Percentiles rank a stretch among this genome's conserved stretches.
phyloP scores from a whole-genome alignment of 2,888 invertebrate species.

The Pyrrhia umbra region DNA sequence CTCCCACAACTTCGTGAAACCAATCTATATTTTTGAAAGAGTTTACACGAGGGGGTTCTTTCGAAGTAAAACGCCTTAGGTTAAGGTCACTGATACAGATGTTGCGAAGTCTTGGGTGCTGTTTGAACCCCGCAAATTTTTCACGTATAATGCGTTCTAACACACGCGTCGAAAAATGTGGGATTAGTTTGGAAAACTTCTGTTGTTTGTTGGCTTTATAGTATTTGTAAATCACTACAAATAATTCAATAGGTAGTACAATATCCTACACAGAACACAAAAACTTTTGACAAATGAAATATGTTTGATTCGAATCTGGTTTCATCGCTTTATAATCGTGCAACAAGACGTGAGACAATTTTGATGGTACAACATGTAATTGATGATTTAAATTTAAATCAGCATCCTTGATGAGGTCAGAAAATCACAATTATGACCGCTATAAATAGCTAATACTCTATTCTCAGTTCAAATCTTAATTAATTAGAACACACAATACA shows the following conservation, averaged over 20 bases:
- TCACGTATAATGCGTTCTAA: slow-evolving; percentile 3
- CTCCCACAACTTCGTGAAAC: slow-evolving; percentile 14
- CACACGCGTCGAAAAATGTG: not conserved
- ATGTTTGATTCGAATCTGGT: no score
- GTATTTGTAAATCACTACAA: no score
- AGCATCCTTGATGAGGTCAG: no score
- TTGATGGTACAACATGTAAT: no score
- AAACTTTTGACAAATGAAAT: no score
- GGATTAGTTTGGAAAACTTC: slow-evolving; percentile 12
- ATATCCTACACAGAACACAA: no score
- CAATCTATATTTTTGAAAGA: not conserved
- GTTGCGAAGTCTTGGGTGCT: slow-evolving; percentile 15
- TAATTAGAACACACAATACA: slow-evolving; percentile 6
- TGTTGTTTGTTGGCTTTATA: no score
- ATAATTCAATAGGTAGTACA: no score
- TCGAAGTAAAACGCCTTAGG: slow-evolving; percentile 11
- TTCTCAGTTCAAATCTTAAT: not conserved
- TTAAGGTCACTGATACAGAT: slow-evolving; percentile 16
- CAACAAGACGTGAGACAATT: no score
- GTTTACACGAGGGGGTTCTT: not conserved
- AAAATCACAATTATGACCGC: no score
- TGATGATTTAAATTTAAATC: no score
- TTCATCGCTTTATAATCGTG: no score
- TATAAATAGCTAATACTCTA: not conserved
- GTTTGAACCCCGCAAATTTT: slow-evolving; percentile 23